Percentiles rank a stretch among this genome's conserved stretches.
These are phyloP conservation scores for Zaprionus lineosus DNA, from an alignment of 2,888 invertebrate genomes.

Conservation along the genomic window DNA sequence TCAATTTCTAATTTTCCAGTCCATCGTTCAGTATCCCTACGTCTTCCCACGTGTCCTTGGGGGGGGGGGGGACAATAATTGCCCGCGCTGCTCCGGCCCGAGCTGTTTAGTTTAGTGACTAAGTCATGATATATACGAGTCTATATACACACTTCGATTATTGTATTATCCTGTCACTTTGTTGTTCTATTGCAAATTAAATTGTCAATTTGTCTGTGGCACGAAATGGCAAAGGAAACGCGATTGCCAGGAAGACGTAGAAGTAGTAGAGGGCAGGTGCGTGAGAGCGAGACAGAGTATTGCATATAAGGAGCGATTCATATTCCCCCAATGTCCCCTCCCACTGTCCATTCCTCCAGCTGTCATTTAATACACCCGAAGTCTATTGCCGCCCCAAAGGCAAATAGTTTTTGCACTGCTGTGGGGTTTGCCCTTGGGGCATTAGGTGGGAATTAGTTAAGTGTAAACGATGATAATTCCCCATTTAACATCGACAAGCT, in stretches of 20 bases:
- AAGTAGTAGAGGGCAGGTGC: too few relatives aligned
- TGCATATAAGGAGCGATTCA: conserved; percentile 26
- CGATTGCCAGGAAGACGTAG: too few relatives aligned
- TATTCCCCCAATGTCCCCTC: too few relatives aligned
- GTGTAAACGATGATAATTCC: conserved; percentile 15
- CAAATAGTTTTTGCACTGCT: too few relatives aligned
- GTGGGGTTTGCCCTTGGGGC: too few relatives aligned
- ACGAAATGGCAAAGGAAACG: conserved; percentile 39
- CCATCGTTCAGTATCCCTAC: not conserved
- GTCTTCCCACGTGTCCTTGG: too few relatives aligned
- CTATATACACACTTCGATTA: conserved; percentile 57
- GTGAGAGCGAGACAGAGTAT: not conserved
- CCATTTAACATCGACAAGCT: conserved; percentile 29
- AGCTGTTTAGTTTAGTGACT: conserved; percentile 16
- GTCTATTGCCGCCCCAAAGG: too few relatives aligned
- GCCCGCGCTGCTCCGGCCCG: too few relatives aligned
- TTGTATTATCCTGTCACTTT: conserved; percentile 71
- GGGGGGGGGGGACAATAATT: too few relatives aligned
- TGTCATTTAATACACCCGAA: too few relatives aligned
- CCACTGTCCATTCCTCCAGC: too few relatives aligned
- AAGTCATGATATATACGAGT: conserved; percentile 29
- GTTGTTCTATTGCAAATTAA: conserved; percentile 66
- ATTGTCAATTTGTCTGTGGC: conserved; percentile 67
- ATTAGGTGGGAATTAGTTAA: conserved; percentile 26
- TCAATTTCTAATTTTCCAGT: conserved; percentile 43